Base-by-base conservation (phyloP, 1,140 invertebrate genomes). In the Drosophila lowei region DNA sequence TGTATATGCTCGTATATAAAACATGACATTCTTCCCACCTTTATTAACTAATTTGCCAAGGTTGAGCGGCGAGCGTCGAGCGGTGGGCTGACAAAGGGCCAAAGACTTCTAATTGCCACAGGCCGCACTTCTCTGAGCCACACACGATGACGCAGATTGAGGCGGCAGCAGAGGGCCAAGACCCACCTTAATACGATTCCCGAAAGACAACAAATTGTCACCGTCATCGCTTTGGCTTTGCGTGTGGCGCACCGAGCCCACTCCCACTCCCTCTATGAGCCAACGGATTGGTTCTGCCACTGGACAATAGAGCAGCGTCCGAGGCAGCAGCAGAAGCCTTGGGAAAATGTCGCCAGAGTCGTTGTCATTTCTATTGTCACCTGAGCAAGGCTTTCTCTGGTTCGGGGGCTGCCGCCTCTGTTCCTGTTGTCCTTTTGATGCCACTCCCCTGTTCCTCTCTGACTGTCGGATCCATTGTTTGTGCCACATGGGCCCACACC, bases 21-120 rank as follows among this genome's bases (percentile, higher is more conserved):
- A 79, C 44, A 84, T 72, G 62, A 72, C 77, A 80, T 43, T 62
- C 58, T 86, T 85, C 80, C 81, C 77, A 85, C 80, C 81, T 85
- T 85, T 85, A 80, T 85, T 85, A 85, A 81, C 81, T 77, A 85
- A 85, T 85, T 85, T 86, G 81, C 64, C 65, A 86, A 65, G 80
- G 80, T 85, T 65, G 60, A 50, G 47, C 63, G 67, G 48, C 18
- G 9, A 30, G 6, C 7, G 28, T 1, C 28, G 21, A 43, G 49
- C 53, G 55, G 30, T 34, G 23, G 30, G 42, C 48, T 55, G 48
- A 76, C 73, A 76, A 76, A 61, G 47, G 59, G 46, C 77, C 76
- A 79, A 73, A 68, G 64, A 81, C 77, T 49, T 76, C 81, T 85
- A 85, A 85, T 85, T 85, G 80, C 76, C 61, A 68, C 76, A 67